These are phyloP conservation scores for Laspeyria flexula DNA, from an alignment of 2,888 invertebrate genomes.

Conservation along the genomic window DNA sequence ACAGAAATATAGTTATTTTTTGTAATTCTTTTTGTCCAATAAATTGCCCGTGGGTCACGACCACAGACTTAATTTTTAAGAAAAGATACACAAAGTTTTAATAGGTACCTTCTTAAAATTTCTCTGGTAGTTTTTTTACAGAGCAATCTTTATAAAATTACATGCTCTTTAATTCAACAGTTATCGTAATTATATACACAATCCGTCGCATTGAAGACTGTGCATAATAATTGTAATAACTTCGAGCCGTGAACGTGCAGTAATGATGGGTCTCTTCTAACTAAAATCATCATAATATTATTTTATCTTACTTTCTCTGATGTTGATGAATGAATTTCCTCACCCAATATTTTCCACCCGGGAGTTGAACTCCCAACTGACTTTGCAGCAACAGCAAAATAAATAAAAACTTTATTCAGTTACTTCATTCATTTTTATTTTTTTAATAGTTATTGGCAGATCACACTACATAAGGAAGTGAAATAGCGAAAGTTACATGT, in stretches of 20 bases:
- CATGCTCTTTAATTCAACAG: not conserved
- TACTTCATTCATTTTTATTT: not conserved
- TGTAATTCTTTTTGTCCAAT: too few species aligned
- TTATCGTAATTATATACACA: slow-evolving; percentile 25
- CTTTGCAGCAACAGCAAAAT: too few species aligned
- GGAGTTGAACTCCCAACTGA: too few species aligned
- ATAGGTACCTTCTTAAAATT: too few species aligned
- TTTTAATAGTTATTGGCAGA: not conserved
- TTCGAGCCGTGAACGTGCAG: not conserved
- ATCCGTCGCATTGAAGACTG: not conserved
- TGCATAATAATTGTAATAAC: not conserved
- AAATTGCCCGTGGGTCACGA: too few species aligned
- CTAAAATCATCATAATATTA: slow-evolving; percentile 13
- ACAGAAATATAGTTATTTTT: too few species aligned
- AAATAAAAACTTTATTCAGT: too few species aligned
- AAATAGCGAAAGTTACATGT: slow-evolving; percentile 6
- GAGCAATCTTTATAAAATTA: slow-evolving; percentile 10
- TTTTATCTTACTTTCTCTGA: slow-evolving; percentile 15
- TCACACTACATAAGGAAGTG: slow-evolving; percentile 13
- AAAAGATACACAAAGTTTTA: too few species aligned
- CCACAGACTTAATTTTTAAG: too few species aligned
- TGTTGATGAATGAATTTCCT: too few species aligned
- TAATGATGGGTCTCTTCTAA: slow-evolving; percentile 3
- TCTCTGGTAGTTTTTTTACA: not conserved
- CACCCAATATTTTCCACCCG: too few species aligned